Base-by-base conservation (phyloP, 1,140 invertebrate species). In the Probaryconus sp. region DNA sequence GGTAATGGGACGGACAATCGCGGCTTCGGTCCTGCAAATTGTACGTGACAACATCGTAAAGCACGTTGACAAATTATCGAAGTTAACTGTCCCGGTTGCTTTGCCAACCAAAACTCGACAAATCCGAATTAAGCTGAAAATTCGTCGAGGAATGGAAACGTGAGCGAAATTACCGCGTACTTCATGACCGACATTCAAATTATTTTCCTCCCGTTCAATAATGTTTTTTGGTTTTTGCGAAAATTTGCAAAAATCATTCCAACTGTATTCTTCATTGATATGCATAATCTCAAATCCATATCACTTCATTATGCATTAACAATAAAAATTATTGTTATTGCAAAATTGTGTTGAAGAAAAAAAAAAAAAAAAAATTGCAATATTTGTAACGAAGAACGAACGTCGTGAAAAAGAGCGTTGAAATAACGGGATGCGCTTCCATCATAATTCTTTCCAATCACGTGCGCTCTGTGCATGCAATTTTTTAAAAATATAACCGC, bases 1-100 rank as follows among this genome's bases (percentile, higher is more conserved):
- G 55, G 48, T 33, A 56, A 61, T 61, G 17, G 61, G 55, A 61
- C 63, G 70, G 70, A 74, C 70, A 74, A 56, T 76, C 63, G 38
- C 30, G 50, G 38, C 30, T 31, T 76, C 68, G 35, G 40, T 35
- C 24, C 51, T 37, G 67, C 43, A 61, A 76, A 76, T 76, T 71
- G 61, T 58, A 67, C 56, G 68, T 71, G 74, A 76, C 74, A 63
- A 24, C 30, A 53, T 53, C 63, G 43, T 68, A 76, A 71, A 76
- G 58, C 63, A 58, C 68, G 61, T 51, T 68, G 74, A 76, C 68
- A 76, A 76, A 76, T 76, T 72, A 64, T 68, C 56, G 31, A 72
- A 76, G 67, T 76, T 71, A 72, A 60, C 68, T 64, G 48, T 68
- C 56, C 67, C 40, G 40, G 42, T 51, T 26, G 63, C 48, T 67